Base-by-base conservation (phyloP, 2,113 vertebrate species). In the Hiodon alosoides region DNA sequence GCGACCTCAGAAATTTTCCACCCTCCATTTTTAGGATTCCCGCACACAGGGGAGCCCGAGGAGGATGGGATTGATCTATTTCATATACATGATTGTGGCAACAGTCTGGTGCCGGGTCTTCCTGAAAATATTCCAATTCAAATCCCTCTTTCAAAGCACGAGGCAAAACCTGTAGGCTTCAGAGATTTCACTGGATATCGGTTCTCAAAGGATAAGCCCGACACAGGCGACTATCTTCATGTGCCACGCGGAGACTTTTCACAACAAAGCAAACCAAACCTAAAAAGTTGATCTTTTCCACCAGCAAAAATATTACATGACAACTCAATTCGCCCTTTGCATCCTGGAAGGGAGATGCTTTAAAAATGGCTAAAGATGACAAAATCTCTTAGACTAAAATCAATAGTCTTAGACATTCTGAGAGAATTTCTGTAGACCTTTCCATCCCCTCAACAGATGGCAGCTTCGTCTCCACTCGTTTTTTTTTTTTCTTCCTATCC, bases 221-320 rank as follows among this genome's bases (percentile, higher is more conserved):
- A 46, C 10, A 47, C 51, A 31, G 48, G 74, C 54, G 67, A 48
- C 10, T 77, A 72, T 54, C 48, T 72, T 61, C 62, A 50, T 62
- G 16, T 6, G 62, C 61, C n/a, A 76, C 16, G 71, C 66, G 55
- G 48, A 66, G 16, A 17, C 55, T 9, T 16, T 75, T 47, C 7
- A 59, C 75, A 31, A 31, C 51, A 46, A 50, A 67, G 60, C 5
- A 57, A 67, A 79, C 55, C 14, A 50, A 67, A 67, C 5, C 5
- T 7, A 57, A 57, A 57, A 66, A n/a, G 47, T 14, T 14, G n/a
- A 55, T 47, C 46, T 59, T 64, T 52, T 64, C 53, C 16, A 47
- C 11, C 8, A 57, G 62, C 16, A 17, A 74, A 46, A 48, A 14
- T 11, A 57, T 52, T 11, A 48, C 11, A 57, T 13, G 54, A 46